Conservation (phyloP, 2,797 vertebrate species). For the Poliocrania exsul region DNA sequence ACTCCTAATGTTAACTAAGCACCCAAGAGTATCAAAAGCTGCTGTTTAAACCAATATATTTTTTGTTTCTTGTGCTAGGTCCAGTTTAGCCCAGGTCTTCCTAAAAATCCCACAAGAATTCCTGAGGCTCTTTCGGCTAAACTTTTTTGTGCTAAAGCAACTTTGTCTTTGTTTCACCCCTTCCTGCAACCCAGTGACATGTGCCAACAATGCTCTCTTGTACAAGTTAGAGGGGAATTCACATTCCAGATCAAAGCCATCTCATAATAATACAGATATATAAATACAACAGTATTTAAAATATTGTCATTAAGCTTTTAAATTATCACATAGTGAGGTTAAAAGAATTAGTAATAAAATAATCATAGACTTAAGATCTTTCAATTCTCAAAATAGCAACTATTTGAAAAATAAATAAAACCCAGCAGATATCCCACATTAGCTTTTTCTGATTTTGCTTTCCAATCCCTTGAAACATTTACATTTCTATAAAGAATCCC, state of each 20-base stretch:
- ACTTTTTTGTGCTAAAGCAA: neutral
- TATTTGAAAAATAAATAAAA: neutral
- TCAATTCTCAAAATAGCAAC: neutral
- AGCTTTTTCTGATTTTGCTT: neutral
- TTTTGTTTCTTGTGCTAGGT: neutral
- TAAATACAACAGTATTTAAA: neutral
- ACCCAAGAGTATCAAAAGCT: neutral
- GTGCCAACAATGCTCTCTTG: neutral
- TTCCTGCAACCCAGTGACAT: neutral
- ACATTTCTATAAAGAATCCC: neutral
- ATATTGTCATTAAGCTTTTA: neutral
- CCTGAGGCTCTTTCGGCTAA: neutral
- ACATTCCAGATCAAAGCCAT: neutral
- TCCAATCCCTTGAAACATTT: neutral
- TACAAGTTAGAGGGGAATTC: neutral
- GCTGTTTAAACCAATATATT: neutral
- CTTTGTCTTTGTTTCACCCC: neutral
- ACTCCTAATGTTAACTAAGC: constrained; percentile 45
- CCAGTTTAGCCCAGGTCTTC: neutral
- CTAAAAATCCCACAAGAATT: neutral
- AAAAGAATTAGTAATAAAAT: neutral
- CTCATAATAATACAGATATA: neutral
- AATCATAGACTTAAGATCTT: neutral
- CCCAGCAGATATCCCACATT: neutral
- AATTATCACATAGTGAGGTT: neutral